Conservation (phyloP, 2,888 invertebrate species). For the Patella pellucida region DNA sequence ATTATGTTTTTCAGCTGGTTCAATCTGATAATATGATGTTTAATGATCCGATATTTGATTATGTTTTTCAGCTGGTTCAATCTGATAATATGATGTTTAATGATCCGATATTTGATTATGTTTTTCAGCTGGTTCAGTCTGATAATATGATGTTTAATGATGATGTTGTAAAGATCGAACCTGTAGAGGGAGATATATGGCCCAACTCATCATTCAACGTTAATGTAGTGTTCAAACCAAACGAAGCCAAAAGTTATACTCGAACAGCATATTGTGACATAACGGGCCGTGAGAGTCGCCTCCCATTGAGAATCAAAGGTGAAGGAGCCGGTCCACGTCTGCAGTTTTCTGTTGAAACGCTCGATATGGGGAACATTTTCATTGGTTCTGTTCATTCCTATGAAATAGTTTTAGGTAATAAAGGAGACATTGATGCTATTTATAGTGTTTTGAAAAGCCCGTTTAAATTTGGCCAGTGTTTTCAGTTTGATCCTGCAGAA, state of each 20-base stretch:
- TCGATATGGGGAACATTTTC: slow-evolving; percentile 71
- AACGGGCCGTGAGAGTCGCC: slow-evolving; percentile 69
- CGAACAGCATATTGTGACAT: slow-evolving; percentile 70
- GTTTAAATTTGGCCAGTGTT: slow-evolving; percentile 67
- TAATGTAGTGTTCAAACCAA: slow-evolving; percentile 68
- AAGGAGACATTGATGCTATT: slow-evolving; percentile 71
- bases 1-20: too few relatives aligned
- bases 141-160: slow-evolving; percentile 67
- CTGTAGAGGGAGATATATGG: slow-evolving; percentile 71
- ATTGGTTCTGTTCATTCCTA: slow-evolving; percentile 69
- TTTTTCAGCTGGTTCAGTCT: slow-evolving; percentile 58
- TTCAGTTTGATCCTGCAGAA: slow-evolving; percentile 68
- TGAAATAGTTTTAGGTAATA: slow-evolving; percentile 70
- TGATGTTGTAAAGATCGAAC: slow-evolving; percentile 69
- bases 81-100: too few relatives aligned
- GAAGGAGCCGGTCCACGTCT: slow-evolving; percentile 70
- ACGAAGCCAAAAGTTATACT: slow-evolving; percentile 66
- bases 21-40: too few relatives aligned
- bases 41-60: too few relatives aligned
- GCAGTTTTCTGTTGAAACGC: slow-evolving; percentile 66
- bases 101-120: neutral
- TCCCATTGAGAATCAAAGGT: slow-evolving; percentile 68
- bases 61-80: too few relatives aligned
- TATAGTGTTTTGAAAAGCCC: slow-evolving; percentile 62
- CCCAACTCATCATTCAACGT: slow-evolving; percentile 69